These are phyloP conservation scores for Scelioninae gen. 2 DNA, from an alignment of 2,888 invertebrate genomes.

Conservation along the genomic window DNA sequence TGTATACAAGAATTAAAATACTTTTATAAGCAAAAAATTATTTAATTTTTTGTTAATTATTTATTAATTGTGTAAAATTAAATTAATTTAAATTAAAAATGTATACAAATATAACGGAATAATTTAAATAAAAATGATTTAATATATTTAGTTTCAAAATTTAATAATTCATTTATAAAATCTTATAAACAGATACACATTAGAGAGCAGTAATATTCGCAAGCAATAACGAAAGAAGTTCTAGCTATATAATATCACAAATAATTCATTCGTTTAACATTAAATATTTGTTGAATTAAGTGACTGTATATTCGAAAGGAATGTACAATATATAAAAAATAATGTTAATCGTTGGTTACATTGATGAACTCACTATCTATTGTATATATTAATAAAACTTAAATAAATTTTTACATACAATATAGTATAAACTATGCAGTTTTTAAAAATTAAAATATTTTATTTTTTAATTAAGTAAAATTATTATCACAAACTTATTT, in stretches of 20 bases:
- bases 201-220: conserved; percentile 28
- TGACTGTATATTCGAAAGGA: conserved; percentile 44
- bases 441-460: too few species aligned
- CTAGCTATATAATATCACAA: too few species aligned
- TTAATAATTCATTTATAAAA: background rate
- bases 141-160: too few species aligned
- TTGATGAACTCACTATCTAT: conserved; percentile 23
- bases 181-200: conserved; percentile 2
- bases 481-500: background rate
- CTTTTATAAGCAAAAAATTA: too few species aligned
- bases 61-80: too few species aligned
- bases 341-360: conserved; percentile 40
- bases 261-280: background rate
- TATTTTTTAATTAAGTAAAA: too few species aligned
- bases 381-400: background rate
- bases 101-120: too few species aligned
- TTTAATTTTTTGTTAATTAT: too few species aligned
- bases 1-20: too few species aligned
- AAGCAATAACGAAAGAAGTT: conserved; percentile 4
- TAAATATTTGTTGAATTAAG: conserved; percentile 16
- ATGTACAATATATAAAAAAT: conserved; percentile 50
- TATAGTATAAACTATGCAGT: background rate
- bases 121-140: too few species aligned
- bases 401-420: too few species aligned
- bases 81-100: too few species aligned